Conservation (phyloP, 2,888 invertebrate species). For the Andrena flavipes region DNA sequence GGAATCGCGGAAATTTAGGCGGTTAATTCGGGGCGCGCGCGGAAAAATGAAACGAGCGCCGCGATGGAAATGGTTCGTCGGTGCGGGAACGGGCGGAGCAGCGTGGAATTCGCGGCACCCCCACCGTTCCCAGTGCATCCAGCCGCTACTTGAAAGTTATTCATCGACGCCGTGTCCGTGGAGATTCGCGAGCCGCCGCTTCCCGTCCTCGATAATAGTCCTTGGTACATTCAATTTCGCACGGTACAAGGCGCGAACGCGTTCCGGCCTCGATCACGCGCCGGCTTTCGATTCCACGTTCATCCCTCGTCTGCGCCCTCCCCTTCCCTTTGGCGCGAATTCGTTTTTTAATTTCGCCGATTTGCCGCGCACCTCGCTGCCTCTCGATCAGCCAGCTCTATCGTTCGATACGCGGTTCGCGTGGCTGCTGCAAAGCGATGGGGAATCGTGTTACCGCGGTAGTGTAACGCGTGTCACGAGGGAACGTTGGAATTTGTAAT, state of each 20-base stretch:
- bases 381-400: not conserved
- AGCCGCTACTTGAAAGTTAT: constrained; percentile 40
- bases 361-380: constrained; percentile 4
- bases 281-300: constrained; percentile 17
- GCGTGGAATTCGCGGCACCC: constrained; percentile 24
- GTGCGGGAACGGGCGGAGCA: constrained; percentile 21
- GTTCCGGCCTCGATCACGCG: not conserved
- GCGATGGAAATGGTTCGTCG: constrained; percentile 28
- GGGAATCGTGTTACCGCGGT: not conserved
- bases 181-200: not conserved
- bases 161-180: constrained; percentile 31
- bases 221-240: constrained; percentile 40
- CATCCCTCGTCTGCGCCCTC: not conserved
- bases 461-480: not conserved
- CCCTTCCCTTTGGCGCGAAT: not conserved
- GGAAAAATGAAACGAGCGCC: constrained; percentile 12
- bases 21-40: constrained; percentile 15
- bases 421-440: not conserved
- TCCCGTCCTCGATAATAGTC: constrained; percentile 20
- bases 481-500: too few species aligned
- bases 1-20: constrained; percentile 21
- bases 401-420: not conserved
- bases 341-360: constrained; percentile 19
- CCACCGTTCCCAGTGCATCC: not conserved
- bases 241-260: not conserved